Conservation (phyloP, 2,797 vertebrate genomes). For the Acrocephalus scirpaceus region DNA sequence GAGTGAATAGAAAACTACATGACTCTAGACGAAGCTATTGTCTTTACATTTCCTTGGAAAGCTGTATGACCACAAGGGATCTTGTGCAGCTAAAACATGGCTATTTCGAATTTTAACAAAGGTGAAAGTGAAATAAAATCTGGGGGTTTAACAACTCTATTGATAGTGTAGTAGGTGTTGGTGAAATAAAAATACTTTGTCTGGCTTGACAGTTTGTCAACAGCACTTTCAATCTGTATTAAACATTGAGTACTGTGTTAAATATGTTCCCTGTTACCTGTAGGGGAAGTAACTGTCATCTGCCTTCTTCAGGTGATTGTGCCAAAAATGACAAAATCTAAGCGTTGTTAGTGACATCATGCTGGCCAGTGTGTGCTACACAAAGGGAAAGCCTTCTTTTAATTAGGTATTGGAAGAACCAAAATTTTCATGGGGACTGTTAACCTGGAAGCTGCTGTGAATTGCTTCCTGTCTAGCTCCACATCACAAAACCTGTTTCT, state of each 20-base stretch:
- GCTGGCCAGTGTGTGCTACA: background rate
- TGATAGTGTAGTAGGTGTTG: background rate
- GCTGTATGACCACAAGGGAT: background rate
- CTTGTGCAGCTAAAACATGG: background rate
- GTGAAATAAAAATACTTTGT: background rate
- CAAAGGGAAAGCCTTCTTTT: background rate
- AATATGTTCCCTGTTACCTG: constrained; percentile 41
- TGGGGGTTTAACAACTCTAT: background rate
- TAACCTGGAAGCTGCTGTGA: background rate
- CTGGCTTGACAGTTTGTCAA: background rate
- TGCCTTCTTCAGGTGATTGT: background rate
- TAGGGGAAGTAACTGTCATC: background rate
- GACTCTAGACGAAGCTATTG: background rate
- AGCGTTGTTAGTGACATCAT: background rate
- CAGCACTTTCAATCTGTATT: constrained; percentile 42
- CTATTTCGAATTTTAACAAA: background rate
- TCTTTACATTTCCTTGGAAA: background rate
- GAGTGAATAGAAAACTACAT: background rate
- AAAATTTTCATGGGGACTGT: background rate
- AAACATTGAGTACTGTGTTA: constrained; percentile 16
- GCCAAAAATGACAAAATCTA: background rate
- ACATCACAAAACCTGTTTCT: background rate
- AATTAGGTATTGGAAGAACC: background rate
- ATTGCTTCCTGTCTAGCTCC: background rate
- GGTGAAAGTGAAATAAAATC: background rate